These are phyloP conservation scores for Laothoe populi DNA, from an alignment of 2,888 invertebrate genomes.

Conservation along the genomic window DNA sequence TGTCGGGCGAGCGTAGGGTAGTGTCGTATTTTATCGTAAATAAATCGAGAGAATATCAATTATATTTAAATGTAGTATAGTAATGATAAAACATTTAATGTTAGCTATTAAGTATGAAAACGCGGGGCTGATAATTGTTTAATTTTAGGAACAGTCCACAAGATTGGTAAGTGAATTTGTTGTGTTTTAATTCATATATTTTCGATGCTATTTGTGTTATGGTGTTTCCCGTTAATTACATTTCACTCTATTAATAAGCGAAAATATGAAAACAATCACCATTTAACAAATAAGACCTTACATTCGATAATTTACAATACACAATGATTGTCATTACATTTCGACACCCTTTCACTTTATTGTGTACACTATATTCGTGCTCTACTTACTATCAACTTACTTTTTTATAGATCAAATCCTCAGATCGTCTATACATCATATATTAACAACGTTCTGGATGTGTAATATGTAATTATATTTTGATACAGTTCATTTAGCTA, in stretches of 20 bases:
- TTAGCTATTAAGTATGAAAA: conserved; percentile 62
- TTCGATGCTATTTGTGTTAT: conserved; percentile 51
- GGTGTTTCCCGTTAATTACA: conserved; percentile 44
- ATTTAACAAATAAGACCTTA: conserved; percentile 30
- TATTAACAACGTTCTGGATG: no score
- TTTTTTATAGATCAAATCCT: conserved; percentile 40
- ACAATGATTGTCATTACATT: conserved; percentile 54
- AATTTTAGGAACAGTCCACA: conserved; percentile 57
- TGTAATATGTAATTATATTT: not conserved
- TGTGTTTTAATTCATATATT: conserved; percentile 47
- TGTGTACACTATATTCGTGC: conserved; percentile 80
- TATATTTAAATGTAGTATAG: conserved; percentile 57
- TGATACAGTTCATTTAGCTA: not conserved
- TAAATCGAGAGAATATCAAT: conserved; percentile 57
- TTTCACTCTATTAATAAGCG: conserved; percentile 29
- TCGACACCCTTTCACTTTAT: conserved; percentile 82
- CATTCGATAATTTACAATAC: conserved; percentile 38
- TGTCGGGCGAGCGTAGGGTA: conserved; percentile 69
- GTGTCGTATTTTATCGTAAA: conserved; percentile 60
- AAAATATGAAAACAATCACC: conserved; percentile 29
- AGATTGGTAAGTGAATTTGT: conserved; percentile 67
- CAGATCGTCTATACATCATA: not conserved
- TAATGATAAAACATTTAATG: conserved; percentile 45
- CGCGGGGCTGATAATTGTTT: conserved; percentile 63
- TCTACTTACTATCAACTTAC: conserved; percentile 74